A percentile compares a stretch with the other conserved stretches of the same genome.
These are phyloP conservation scores for Hirundo rustica DNA, from an alignment of 2,797 vertebrate genomes.

Conservation along the genomic window DNA sequence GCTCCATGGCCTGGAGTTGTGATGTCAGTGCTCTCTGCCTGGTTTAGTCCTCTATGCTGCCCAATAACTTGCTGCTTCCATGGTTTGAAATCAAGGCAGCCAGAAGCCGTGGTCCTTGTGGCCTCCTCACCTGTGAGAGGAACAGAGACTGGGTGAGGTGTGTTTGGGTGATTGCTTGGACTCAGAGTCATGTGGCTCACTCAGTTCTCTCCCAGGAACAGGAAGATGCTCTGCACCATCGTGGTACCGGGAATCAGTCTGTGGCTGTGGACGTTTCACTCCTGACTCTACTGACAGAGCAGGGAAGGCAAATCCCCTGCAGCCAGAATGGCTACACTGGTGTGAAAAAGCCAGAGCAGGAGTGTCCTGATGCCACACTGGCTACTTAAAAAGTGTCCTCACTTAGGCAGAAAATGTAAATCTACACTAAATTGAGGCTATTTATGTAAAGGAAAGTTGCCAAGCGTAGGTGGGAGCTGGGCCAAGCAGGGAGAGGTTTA, in stretches of 20 bases:
- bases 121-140: not conserved
- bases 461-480: not conserved
- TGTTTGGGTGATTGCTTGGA: not conserved
- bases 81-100: not conserved
- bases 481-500: not conserved
- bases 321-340: fast-evolving
- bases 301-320: not conserved
- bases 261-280: fast-evolving
- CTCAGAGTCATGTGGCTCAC: fast-evolving
- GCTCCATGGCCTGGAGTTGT: not conserved
- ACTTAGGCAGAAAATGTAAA: not conserved
- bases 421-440: not conserved
- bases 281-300: no score
- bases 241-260: fast-evolving
- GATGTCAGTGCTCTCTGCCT: not conserved
- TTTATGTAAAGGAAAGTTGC: not conserved
- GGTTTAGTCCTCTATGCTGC: fast-evolving
- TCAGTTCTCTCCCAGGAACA: not conserved
- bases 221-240: fast-evolving
- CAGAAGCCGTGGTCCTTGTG: fast-evolving
- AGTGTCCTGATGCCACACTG: fast-evolving
- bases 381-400: not conserved
- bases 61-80: fast-evolving
- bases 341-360: no score
- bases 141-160: not conserved